Base-by-base conservation (phyloP, 2,113 vertebrate genomes). In the Gnathonemus echidnorhynchus region DNA sequence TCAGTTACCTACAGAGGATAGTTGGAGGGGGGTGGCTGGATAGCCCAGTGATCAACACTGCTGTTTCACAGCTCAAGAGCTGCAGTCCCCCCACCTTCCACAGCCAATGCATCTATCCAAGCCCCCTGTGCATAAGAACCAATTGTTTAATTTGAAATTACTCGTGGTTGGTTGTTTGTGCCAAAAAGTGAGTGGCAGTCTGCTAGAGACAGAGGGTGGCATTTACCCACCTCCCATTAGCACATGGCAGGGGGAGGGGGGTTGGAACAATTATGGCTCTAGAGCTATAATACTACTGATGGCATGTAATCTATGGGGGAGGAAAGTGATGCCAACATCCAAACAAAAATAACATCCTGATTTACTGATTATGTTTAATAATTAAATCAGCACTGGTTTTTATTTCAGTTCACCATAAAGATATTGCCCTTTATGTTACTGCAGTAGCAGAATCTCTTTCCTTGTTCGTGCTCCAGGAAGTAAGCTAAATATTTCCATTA, bases 121-220 rank as follows among this genome's bases (percentile, higher is more conserved):
- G 21, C n/a, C 58, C 8, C 58, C n/a, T 2, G 24, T 66, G 24
- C 58, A 27, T 66, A 66, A 11, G 62, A 66, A 66, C 62, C 27
- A 10, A 27, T 70, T 70, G 62, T 70, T 70, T 70, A 70, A 70
- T 70, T 70, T 70, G 3, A 31, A 70, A 70, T 86, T 50, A 48
- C 17, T 50, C 24, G 11, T 5, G 45, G 45, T 31, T 3, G 46
- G 19, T 27, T 50, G 24, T 86, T 86, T 49, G 31, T 80, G 35
- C 74, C 74, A 19, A 80, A 39, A 31, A 86, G 48, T 50, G 84
- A 86, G 24, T 48, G 84, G 84, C 84, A 86, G 84, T 86, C 84
- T 86, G 84, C 4, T 49, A 31, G 17, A 50, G 84, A 86, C 84
- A 86, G 48, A 86, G 45, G 46, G 48, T 86, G 84, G 15, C 46